Evolutionary conservation across 2,888 invertebrate genomes (phyloP).

Genomic region (Abscondita cerata): DNA sequence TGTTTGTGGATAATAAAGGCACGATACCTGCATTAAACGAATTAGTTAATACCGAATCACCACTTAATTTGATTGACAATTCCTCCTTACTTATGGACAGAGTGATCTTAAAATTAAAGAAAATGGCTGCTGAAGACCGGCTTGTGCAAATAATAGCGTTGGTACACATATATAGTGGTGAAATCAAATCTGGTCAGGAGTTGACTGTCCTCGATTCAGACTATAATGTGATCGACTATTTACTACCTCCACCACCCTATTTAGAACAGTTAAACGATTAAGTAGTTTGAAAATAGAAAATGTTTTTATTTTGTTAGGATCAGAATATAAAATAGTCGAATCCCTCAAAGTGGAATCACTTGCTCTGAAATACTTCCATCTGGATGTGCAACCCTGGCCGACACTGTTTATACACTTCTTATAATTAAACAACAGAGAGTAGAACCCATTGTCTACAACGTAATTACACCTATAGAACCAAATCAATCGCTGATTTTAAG

Average conservation of each 20-base stretch:
- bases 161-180: conserved; percentile 92
- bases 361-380: conserved; percentile 84
- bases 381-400: conserved; percentile 88
- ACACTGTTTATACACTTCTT: conserved; percentile 81
- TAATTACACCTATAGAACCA: conserved; percentile 85
- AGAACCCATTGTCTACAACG: conserved; percentile 89
- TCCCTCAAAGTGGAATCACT: conserved; percentile 86
- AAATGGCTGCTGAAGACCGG: conserved; percentile 39
- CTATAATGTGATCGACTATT: conserved; percentile 75
- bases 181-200: conserved; percentile 74
- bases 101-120: not conserved
- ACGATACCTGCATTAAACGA: not conserved
- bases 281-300: conserved; percentile 63
- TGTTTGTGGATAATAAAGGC: conserved; percentile 80
- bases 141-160: conserved; percentile 77
- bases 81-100: conserved; percentile 51
- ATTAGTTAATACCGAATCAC: not conserved
- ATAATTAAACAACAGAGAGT: conserved; percentile 84
- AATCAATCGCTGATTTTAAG: conserved; percentile 77
- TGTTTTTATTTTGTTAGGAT: conserved; percentile 93
- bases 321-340: conserved; percentile 83
- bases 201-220: conserved; percentile 88
- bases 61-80: too few relatives aligned
- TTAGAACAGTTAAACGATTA: not conserved
- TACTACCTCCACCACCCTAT: not conserved